Evolutionary conservation across 2,113 vertebrate species (phyloP).

Genomic region (Indicator maculatus): DNA sequence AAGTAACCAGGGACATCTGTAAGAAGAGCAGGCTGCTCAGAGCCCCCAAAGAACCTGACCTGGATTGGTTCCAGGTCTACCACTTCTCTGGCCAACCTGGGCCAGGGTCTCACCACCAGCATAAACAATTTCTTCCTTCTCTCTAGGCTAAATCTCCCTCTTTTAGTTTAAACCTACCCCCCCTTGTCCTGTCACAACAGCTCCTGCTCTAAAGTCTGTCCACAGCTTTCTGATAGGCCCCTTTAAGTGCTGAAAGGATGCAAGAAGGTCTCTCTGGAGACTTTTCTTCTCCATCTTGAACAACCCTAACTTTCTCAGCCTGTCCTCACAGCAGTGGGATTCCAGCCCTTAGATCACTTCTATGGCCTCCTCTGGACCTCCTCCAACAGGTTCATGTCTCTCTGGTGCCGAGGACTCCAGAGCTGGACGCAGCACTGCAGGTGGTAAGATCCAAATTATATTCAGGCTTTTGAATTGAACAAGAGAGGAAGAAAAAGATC

Average conservation of each 20-base stretch:
- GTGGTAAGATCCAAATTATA: background rate
- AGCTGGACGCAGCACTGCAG: background rate
- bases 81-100: too few relatives aligned
- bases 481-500: background rate
- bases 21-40: too few relatives aligned
- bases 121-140: too few relatives aligned
- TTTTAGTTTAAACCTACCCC: background rate
- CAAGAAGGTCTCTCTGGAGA: too few relatives aligned
- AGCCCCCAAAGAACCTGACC: too few relatives aligned
- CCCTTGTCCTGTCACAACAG: background rate
- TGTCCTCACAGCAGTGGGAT: background rate
- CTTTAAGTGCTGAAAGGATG: background rate
- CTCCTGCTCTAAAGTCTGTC: background rate
- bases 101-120: too few relatives aligned
- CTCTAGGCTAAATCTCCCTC: background rate
- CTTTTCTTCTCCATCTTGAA: background rate
- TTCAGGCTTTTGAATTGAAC: background rate
- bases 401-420: background rate
- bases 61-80: too few relatives aligned
- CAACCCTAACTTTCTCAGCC: too few relatives aligned
- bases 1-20: too few relatives aligned
- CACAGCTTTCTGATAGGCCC: background rate
- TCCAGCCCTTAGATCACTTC: too few relatives aligned
- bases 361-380: background rate
- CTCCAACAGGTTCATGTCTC: background rate